These are phyloP conservation scores for Neolamprologus ventralis DNA, from an alignment of 2,113 vertebrate genomes.

Conservation along the genomic window DNA sequence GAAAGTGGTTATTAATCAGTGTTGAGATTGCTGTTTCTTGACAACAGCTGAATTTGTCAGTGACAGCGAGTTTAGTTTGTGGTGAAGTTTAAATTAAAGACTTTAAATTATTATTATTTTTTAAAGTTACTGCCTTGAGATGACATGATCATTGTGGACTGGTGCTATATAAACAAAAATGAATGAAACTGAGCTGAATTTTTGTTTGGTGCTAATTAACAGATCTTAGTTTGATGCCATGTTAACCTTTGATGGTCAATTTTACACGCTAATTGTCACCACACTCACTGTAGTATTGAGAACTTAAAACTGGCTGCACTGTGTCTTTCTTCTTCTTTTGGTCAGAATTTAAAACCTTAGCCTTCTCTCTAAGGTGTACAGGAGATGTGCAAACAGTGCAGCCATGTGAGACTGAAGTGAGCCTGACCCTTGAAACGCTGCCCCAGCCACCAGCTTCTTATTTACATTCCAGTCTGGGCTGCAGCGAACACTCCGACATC, in stretches of 20 bases:
- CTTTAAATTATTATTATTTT: neutral
- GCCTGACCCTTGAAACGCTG: constrained; percentile 43
- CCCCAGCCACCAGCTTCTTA: constrained; percentile 43
- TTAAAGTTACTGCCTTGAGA: neutral
- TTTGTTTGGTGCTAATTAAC: neutral
- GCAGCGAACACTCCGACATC: constrained; percentile 33
- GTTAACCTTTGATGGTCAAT: neutral
- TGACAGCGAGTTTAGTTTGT: neutral
- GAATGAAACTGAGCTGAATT: neutral
- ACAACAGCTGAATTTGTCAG: neutral
- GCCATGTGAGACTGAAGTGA: neutral
- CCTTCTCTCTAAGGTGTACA: neutral
- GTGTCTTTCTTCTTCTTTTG: neutral
- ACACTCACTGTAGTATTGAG: neutral
- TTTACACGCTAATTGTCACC: neutral
- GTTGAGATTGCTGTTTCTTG: neutral
- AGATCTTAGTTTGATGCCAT: neutral
- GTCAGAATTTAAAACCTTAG: neutral
- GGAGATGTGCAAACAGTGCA: neutral
- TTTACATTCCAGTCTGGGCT: constrained; percentile 48
- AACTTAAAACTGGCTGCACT: neutral
- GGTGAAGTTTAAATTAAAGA: neutral
- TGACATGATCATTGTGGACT: neutral
- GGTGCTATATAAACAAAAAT: neutral
- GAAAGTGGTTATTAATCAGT: neutral